Evolutionary conservation across 2,113 vertebrate species (phyloP).

Genomic region (Pan troglodytes): NHGRI_mPanTro3-v2.1_pri NC_072407.2:67702001-67702500

Average conservation of each 20-base stretch:
- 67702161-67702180: not conserved
- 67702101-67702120: fast-evolving
- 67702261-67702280: not conserved
- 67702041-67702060: too few relatives aligned
- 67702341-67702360: not conserved
- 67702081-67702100: too few relatives aligned
- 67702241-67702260: not conserved
- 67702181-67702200: fast-evolving
- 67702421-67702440: not conserved
- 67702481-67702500: not conserved
- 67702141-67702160: fast-evolving
- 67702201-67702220: not conserved
- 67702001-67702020: too few relatives aligned
- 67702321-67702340: not conserved
- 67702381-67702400: too few relatives aligned
- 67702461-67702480: not conserved
- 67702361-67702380: not conserved
- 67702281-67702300: not conserved
- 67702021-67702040: too few relatives aligned
- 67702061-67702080: too few relatives aligned
- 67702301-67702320: not conserved
- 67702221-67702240: not conserved
- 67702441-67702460: not conserved
- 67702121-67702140: not conserved
- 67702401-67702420: not conserved